Conservation (phyloP, 2,113 vertebrate genomes). For the Campylomormyrus tamandua region DNA sequence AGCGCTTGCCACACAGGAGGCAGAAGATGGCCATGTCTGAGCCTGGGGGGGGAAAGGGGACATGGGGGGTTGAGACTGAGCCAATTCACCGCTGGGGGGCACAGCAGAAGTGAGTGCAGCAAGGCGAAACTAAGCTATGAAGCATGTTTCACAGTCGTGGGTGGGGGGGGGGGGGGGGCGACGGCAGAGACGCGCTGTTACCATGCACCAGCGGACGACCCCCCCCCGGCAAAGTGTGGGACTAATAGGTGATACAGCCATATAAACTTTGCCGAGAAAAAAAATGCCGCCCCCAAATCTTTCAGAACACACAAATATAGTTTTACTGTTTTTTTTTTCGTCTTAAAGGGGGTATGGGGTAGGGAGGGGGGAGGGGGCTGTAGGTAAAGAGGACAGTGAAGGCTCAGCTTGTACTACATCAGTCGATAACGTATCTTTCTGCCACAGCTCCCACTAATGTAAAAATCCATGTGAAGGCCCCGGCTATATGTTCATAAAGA, state of each 20-base stretch:
- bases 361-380: constrained; percentile 61
- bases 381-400: constrained; percentile 59
- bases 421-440: constrained; percentile 75
- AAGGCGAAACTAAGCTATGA: background rate
- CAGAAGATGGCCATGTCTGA: constrained; percentile 98
- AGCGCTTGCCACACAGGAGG: constrained; percentile 92
- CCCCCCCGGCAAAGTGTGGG: background rate
- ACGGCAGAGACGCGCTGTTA: background rate
- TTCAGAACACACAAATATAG: constrained; percentile 52
- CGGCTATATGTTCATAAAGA: constrained; percentile 62
- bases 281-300: background rate
- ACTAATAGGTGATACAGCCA: background rate
- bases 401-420: constrained; percentile 67
- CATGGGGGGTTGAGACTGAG: background rate
- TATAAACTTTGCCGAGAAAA: background rate
- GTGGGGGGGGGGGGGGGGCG: too few species aligned
- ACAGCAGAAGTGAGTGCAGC: background rate
- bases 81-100: background rate
- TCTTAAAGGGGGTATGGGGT: constrained; percentile 28
- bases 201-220: background rate
- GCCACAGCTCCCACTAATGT: constrained; percentile 72
- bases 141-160: background rate
- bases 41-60: constrained; percentile 52
- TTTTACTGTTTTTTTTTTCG: constrained; percentile 54
- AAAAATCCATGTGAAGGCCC: constrained; percentile 69